Conservation (phyloP, 2,797 vertebrate genomes). For the Aselliscus stoliczkanus region DNA sequence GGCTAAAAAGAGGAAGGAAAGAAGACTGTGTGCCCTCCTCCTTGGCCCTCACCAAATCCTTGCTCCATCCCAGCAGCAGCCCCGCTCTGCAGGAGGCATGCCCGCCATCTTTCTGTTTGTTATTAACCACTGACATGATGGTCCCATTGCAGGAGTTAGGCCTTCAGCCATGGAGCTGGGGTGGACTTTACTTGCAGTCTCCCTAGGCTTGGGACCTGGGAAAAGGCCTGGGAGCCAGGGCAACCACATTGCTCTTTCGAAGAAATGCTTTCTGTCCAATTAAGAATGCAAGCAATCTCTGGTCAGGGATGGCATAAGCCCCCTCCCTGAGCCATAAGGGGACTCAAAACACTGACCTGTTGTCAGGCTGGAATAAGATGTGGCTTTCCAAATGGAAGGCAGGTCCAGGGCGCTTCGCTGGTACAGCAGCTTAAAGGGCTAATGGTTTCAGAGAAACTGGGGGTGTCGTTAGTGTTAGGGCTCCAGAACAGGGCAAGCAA, state of each 20-base stretch:
- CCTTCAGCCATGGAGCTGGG: background rate
- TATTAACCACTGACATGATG: background rate
- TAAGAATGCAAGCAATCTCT: background rate
- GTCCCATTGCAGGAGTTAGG: background rate
- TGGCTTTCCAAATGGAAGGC: accelerated
- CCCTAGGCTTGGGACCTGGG: background rate
- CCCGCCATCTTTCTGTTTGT: background rate
- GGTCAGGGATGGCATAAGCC: accelerated
- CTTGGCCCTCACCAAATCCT: background rate
- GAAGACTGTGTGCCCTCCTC: background rate
- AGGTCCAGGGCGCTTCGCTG: accelerated
- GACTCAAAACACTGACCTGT: background rate
- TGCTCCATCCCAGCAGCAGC: background rate
- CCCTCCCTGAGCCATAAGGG: background rate
- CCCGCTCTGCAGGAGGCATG: background rate
- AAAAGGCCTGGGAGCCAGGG: background rate
- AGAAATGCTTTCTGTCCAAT: background rate
- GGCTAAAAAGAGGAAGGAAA: background rate
- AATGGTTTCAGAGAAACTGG: background rate
- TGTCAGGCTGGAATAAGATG: accelerated
- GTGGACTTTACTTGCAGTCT: background rate
- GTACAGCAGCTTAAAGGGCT: background rate
- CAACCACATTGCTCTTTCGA: background rate
- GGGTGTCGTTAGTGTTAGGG: no score
- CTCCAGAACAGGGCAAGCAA: background rate